Conservation (phyloP, 2,888 invertebrate genomes). For the Myopa tessellatipennis region DNA sequence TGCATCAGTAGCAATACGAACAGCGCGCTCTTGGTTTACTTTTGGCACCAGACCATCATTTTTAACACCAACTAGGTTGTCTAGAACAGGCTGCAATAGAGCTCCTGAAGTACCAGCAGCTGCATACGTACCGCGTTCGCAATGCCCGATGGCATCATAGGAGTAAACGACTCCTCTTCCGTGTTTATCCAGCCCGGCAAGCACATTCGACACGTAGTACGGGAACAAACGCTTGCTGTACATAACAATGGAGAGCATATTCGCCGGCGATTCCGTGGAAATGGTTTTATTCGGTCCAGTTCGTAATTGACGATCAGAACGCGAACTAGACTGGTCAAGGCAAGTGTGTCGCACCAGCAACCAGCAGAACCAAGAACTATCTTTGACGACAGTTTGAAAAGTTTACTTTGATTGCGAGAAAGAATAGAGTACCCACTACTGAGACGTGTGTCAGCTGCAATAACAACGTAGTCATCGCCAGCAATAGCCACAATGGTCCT, state of each 20-base stretch:
- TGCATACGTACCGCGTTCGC: slow-evolving; percentile 84
- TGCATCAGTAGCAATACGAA: slow-evolving; percentile 90
- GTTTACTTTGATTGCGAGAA: slow-evolving; percentile 87
- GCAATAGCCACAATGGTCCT: slow-evolving; percentile 96
- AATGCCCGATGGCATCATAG: slow-evolving; percentile 98
- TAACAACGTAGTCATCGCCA: slow-evolving; percentile 93
- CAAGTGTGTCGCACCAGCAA: slow-evolving; percentile 97
- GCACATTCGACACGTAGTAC: slow-evolving; percentile 93
- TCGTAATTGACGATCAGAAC: slow-evolving; percentile 95
- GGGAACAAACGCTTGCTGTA: slow-evolving; percentile 99
- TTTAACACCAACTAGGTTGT: slow-evolving; percentile 93
- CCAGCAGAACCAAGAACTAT: slow-evolving; percentile 95
- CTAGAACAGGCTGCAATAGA: slow-evolving; percentile 92
- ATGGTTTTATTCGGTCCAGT: slow-evolving; percentile 94
- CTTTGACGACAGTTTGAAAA: slow-evolving; percentile 82
- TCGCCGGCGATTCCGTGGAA: slow-evolving; percentile 92
- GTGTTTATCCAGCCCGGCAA: slow-evolving; percentile 92
- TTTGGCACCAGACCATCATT: slow-evolving; percentile 74
- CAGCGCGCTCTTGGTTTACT: slow-evolving; percentile 82
- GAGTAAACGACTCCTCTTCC: slow-evolving; percentile 95
- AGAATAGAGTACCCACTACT: slow-evolving; percentile 92
- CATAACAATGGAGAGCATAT: slow-evolving; percentile 94
- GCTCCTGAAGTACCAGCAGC: slow-evolving; percentile 93
- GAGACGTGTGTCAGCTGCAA: slow-evolving; percentile 95
- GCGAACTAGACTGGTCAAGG: slow-evolving; percentile 84